A percentile compares a stretch with the other conserved stretches of the same genome.
phyloP scores from a whole-genome alignment of 2,888 invertebrate genomes.

The Ochropleura plecta region DNA sequence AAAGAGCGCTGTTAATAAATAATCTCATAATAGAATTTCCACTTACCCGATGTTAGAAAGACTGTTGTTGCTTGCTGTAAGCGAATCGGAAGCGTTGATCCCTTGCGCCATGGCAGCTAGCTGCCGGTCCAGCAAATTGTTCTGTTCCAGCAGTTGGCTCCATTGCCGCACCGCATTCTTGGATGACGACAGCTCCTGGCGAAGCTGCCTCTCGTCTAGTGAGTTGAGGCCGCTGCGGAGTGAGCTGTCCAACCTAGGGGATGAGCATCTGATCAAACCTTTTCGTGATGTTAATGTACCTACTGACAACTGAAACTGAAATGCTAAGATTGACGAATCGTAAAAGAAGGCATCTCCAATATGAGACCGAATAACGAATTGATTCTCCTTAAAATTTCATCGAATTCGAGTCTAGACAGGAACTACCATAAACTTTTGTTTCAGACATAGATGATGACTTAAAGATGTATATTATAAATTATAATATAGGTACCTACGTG shows the following conservation, averaged over 20 bases:
- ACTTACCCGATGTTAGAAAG: slow-evolving; percentile 88
- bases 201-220: slow-evolving; percentile 86
- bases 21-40: not conserved
- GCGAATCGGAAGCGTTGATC: slow-evolving; percentile 84
- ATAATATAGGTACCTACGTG: not conserved
- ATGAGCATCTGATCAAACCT: slow-evolving; percentile 12
- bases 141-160: slow-evolving; percentile 88
- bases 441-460: not conserved
- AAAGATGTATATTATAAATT: not conserved
- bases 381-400: not conserved
- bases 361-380: not conserved
- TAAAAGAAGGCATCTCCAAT: not conserved
- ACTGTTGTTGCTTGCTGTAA: slow-evolving; percentile 87
- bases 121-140: slow-evolving; percentile 84
- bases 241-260: slow-evolving; percentile 85
- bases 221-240: slow-evolving; percentile 88
- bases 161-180: slow-evolving; percentile 86
- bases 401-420: not conserved
- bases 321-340: not conserved
- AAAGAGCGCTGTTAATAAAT: not conserved
- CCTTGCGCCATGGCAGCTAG: slow-evolving; percentile 88
- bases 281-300: slow-evolving; percentile 1
- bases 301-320: too few species aligned
- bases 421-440: not conserved
- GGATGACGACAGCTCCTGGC: slow-evolving; percentile 86